Evolutionary conservation across 2,797 vertebrate genomes (phyloP), one percentile per base, ranked within the genome.

Genomic region (Nyctalus aviator): DNA sequence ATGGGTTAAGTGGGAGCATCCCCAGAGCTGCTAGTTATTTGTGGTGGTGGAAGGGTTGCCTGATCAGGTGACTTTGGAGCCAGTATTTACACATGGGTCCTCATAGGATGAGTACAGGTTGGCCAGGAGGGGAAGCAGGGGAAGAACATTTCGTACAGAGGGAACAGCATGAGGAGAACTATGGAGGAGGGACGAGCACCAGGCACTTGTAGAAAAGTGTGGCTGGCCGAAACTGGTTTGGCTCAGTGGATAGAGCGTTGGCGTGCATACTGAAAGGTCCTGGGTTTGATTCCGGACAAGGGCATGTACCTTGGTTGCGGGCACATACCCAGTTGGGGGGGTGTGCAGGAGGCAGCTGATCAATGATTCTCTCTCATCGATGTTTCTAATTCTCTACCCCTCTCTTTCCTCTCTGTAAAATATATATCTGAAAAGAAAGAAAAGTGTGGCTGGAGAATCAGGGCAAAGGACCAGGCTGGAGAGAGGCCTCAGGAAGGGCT

Each of bases 111-210:
- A 81, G 57, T 21, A 30, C 44, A 88, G 85, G 21, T 72, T 79
- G 90, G 46, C 69, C 85, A 25, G 37, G 23, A 27, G 37, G n/a
- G 23, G n/a, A n/a, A 59, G 84, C 37, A 9, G 46, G 30, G 20
- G 59, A 77, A 91, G 55, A 89, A 32, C 23, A 18, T n/a, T 87
- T 85, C n/a, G 17, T 64, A 30, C 84, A 73, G 64, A 84, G 72
- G 41, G 23, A 32, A 90, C 11, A 37, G n/a, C 21, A 20, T 64
- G 37, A 78, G 15, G 5, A 30, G 68, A 90, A 62, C 48, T 3
- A 25, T 12, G 48, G 53, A 79, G 78, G n/a, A 64, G 35, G 66
- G 35, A 41, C 44, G 57, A 35, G 48, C 17, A 15, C 50, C 9
- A 1, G 23, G 62, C 2, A 27, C 23, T 71, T 2, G 18, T n/a